These are phyloP conservation scores for Centropus unirufus DNA, from an alignment of 2,113 vertebrate genomes.

Conservation along the genomic window DNA sequence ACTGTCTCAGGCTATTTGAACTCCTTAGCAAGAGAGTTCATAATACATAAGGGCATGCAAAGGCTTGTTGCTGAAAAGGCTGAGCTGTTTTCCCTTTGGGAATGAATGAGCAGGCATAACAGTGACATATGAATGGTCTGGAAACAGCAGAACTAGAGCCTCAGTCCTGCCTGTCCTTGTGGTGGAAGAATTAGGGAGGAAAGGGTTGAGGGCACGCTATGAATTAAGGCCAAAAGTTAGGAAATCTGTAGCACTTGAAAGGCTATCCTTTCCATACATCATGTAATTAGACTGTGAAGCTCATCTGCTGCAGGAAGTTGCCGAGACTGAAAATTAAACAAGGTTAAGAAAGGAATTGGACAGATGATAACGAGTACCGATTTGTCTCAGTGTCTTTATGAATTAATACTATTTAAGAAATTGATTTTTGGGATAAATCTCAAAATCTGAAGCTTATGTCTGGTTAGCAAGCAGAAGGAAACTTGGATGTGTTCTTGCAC, in stretches of 20 bases:
- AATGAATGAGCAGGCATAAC: not conserved
- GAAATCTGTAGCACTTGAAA: constrained; percentile 39
- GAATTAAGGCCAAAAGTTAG: not conserved
- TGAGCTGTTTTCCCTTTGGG: not conserved
- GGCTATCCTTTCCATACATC: not conserved
- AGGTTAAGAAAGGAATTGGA: constrained; percentile 30
- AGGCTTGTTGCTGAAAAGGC: not conserved
- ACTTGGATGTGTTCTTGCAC: not conserved
- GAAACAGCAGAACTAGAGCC: not conserved
- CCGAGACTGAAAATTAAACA: constrained; percentile 48
- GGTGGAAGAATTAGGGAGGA: not conserved
- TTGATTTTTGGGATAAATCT: constrained; percentile 24
- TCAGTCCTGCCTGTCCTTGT: not conserved
- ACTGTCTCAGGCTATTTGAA: not conserved
- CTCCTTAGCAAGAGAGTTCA: not conserved
- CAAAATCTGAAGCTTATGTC: constrained; percentile 1
- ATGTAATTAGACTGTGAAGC: not conserved
- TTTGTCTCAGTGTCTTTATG: constrained; percentile 29
- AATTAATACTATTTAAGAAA: constrained; percentile 7
- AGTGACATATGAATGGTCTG: not conserved
- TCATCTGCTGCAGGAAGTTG: constrained; percentile 48
- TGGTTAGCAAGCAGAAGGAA: constrained; percentile 45
- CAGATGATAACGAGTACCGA: not conserved
- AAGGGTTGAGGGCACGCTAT: accelerated
- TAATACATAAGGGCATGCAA: not conserved